phyloP scores from a whole-genome alignment of 2,797 vertebrate species.

The Allobates femoralis region DNA sequence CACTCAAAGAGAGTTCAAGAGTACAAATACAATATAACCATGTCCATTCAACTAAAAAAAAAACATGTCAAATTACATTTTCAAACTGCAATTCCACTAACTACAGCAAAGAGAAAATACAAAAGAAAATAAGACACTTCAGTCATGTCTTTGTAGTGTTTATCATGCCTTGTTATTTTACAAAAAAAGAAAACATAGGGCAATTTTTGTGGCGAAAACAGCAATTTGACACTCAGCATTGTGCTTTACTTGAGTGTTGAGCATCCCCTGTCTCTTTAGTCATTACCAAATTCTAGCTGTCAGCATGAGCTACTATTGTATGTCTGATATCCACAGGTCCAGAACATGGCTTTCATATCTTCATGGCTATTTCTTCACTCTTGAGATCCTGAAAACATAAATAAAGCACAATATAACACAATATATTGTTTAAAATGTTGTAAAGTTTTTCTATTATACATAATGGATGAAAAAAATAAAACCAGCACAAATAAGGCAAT shows the following conservation, averaged over 20 bases:
- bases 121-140: slow-evolving; percentile 11
- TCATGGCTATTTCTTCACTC: neutral
- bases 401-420: neutral
- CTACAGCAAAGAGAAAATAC: slow-evolving; percentile 5
- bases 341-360: neutral
- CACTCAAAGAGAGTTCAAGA: slow-evolving; percentile 31
- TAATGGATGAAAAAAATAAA: neutral
- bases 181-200: slow-evolving; percentile 1
- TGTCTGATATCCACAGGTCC: neutral
- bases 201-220: slow-evolving; percentile 1
- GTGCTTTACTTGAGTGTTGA: neutral
- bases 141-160: slow-evolving; percentile 9
- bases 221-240: neutral
- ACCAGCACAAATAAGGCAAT: too few species aligned
- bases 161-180: neutral
- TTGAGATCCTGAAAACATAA: neutral
- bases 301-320: neutral
- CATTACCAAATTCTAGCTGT: neutral
- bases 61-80: slow-evolving; percentile 38
- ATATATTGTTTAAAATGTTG: neutral
- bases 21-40: slow-evolving; percentile 56
- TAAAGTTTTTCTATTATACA: neutral
- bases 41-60: slow-evolving; percentile 53
- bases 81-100: slow-evolving; percentile 45
- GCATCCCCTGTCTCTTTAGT: neutral